phyloP scores from a whole-genome alignment of 2,113 vertebrate genomes.

The Passer montanus region DNA sequence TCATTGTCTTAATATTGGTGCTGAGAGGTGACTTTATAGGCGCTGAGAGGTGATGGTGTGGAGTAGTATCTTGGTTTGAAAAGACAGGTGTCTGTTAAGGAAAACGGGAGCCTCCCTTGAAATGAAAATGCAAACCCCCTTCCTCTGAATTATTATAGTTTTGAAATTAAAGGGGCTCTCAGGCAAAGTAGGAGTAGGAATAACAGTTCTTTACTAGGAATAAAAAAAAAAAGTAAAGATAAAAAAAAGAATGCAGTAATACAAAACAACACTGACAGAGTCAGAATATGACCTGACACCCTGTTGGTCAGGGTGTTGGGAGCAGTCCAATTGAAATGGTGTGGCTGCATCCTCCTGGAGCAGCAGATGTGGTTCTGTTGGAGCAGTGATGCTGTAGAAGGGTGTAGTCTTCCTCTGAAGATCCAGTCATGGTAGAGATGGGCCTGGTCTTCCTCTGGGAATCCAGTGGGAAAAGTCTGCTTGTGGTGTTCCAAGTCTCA shows the following conservation, averaged over 20 bases:
- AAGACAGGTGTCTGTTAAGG: background rate
- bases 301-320: background rate
- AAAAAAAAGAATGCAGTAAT: background rate
- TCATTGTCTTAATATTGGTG: fast-evolving
- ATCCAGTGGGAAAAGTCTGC: background rate
- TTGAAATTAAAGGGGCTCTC: background rate
- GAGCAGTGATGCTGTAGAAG: background rate
- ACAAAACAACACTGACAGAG: background rate
- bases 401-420: background rate
- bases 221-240: background rate
- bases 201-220: background rate
- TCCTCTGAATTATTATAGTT: background rate
- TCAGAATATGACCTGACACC: background rate
- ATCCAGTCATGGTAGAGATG: background rate
- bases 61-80: background rate
- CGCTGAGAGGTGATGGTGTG: background rate
- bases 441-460: too few relatives aligned
- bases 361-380: background rate
- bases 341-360: background rate
- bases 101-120: background rate
- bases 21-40: background rate
- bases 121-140: background rate
- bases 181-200: background rate
- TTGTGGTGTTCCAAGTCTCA: background rate
- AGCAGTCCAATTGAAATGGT: background rate